Base-by-base conservation (phyloP, 2,888 invertebrate species). In the Dermolepida albohirtum region DNA sequence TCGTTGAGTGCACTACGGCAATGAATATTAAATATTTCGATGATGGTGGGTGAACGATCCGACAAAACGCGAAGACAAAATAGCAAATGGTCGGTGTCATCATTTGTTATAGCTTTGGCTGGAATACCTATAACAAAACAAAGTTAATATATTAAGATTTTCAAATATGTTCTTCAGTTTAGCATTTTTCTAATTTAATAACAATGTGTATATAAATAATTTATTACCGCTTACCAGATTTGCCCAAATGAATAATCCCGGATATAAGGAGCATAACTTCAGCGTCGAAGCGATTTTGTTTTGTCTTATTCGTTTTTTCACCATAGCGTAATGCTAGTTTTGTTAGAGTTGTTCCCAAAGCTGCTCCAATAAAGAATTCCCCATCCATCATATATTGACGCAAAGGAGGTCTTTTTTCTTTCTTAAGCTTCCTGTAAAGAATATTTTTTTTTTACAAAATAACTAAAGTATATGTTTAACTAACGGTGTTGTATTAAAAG, bases 351-450 rank as follows among this genome's bases (percentile, higher is more conserved):
- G 97, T 94, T 49, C 96, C 94, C 16, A 98, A 85, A 47, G 96
- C 91, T 11, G 98, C 96, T 1, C 94, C 97, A 70, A 98, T 93
- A 84, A 97, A 99, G 84, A 97, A 97, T 79, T 99, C 97, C 1
- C 98, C 98, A 73, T 94, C 92, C 87, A 96, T 90, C 78, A 99
- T 87, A 79, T 96, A 97, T 74, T 92, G 90, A 41, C 96, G 89
- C 67, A 98, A 84, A 6, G 94, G 90, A 12, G 95, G 95, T 59
- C 93, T 86, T 73, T 89, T 88, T 76, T 90, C 91, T 75, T 90
- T 89, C 74, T 88, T 89, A 5, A 85, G 83, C 78, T 85, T 83
- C 43, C 87, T 87, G 68, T 34, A 64, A 17, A 50, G 51, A 16
- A 64, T 12, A 34, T 10, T 49, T 22, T 16, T 5, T 11, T 8